Conservation (phyloP, 2,797 vertebrate genomes). For the Neoniphon sammara region DNA sequence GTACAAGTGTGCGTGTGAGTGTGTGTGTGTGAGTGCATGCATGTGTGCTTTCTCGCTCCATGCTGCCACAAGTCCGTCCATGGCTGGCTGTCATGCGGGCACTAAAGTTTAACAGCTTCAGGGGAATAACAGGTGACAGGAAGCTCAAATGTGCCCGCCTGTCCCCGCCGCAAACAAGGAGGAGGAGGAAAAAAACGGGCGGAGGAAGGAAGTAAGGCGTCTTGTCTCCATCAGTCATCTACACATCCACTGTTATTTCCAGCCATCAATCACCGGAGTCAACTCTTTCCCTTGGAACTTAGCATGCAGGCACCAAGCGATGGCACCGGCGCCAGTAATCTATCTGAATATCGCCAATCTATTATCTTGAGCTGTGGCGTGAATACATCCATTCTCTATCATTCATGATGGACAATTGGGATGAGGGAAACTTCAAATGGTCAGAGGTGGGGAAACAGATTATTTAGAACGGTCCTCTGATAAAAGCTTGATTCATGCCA, state of each 20-base stretch:
- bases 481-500: constrained; percentile 27
- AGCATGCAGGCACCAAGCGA: constrained; percentile 67
- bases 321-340: constrained; percentile 70
- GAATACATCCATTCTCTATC: constrained; percentile 74
- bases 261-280: constrained; percentile 76
- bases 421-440: constrained; percentile 48
- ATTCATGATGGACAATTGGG: constrained; percentile 55
- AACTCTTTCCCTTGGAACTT: constrained; percentile 73
- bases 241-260: constrained; percentile 75
- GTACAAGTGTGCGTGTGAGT: constrained; percentile 16
- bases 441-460: constrained; percentile 43
- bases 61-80: constrained; percentile 39
- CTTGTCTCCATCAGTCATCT: constrained; percentile 70
- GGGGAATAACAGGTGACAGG: constrained; percentile 75
- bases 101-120: constrained; percentile 81
- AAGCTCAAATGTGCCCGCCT: constrained; percentile 70
- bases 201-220: constrained; percentile 38
- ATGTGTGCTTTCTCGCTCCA: constrained; percentile 61
- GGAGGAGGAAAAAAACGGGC: constrained; percentile 49
- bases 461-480: constrained; percentile 25
- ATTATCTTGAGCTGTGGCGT: constrained; percentile 72
- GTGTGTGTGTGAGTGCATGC: constrained; percentile 25
- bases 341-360: constrained; percentile 75
- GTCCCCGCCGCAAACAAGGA: constrained; percentile 74
- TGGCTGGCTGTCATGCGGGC: constrained; percentile 50